Percentiles rank a stretch among this genome's conserved stretches.
Evolutionary conservation across 2,113 vertebrate genomes (phyloP).

Genomic region (Phrynosoma blainvillii): DNA sequence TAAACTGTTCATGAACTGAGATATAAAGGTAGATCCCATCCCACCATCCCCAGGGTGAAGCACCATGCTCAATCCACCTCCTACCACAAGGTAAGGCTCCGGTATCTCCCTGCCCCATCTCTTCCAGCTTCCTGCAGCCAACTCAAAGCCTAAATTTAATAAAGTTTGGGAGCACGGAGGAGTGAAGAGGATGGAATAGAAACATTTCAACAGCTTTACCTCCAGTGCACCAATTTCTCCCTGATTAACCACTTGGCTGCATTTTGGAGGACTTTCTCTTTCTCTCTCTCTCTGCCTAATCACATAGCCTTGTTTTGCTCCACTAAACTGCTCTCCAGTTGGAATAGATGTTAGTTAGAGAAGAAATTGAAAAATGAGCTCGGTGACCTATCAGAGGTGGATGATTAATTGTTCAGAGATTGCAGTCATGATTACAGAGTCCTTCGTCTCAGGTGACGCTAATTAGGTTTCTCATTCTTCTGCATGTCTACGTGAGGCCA

Average conservation of each 20-base stretch:
- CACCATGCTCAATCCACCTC: too few species aligned
- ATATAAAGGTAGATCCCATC: too few species aligned
- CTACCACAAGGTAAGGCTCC: too few species aligned
- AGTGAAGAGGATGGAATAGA: not conserved
- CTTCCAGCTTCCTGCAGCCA: not conserved
- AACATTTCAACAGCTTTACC: not conserved
- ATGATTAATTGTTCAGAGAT: constrained; percentile 54
- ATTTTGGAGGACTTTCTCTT: not conserved
- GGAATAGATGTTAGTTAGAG: not conserved
- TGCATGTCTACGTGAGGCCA: accelerated
- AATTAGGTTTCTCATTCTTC: constrained; percentile 50
- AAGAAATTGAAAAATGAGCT: constrained; percentile 26
- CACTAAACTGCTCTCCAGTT: not conserved
- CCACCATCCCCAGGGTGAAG: too few species aligned
- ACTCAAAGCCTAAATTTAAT: not conserved
- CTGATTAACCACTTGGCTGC: not conserved
- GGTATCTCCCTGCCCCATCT: not conserved
- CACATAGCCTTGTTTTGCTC: not conserved
- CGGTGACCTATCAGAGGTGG: constrained; percentile 28
- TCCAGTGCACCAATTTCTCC: not conserved
- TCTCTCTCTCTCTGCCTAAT: constrained; percentile 3
- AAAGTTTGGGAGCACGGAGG: too few species aligned
- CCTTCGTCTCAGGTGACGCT: constrained; percentile 29
- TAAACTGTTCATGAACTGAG: too few species aligned
- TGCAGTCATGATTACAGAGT: constrained; percentile 36